Evolutionary conservation across 1,140 invertebrate genomes (phyloP), one percentile per base, ranked within the genome.

Genomic region (Trinorchestia longiramus): DNA sequence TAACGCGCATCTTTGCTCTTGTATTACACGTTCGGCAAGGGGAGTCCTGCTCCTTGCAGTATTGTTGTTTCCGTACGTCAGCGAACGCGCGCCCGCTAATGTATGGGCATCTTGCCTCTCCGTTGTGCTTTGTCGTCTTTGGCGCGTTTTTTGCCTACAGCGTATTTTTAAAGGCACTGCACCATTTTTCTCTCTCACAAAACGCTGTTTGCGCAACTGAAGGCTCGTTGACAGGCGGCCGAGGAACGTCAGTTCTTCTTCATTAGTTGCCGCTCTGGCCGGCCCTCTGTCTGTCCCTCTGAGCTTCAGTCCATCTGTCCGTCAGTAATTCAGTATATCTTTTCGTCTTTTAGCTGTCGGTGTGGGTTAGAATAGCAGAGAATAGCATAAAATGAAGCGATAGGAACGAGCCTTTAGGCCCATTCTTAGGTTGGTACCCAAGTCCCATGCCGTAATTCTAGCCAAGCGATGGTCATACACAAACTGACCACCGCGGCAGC

Each of bases 171-270:
- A 90, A 90, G 43, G 88, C 88, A 43, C 43, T 41, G 41, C 41
- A 43, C 43, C 88, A 90, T 90, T 90, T 90, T 90, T 90, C 88
- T 90, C 88, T 36, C 41, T 43, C 88, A 90, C 88, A 90, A 90
- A 90, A 90, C 88, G 41, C 88, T 90, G 88, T 90, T 90, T 90
- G 88, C 88, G 88, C 88, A 90, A 90, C 88, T 42, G 88, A 90
- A 90, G 88, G 11, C 88, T 41, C 43, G 88, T 42, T 90, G 88
- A 90, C 88, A 90, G 88, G n/a, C 88, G 43, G 41, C 43, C 47
- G 41, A 90, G n/a, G 88, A 90, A 43, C 43, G 88, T 43, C 43
- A 43, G 41, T 90, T 90, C 43, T 90, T 90, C 88, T 90, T 90
- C 88, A 90, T 90, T 90, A 90, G 41, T 41, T 42, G 62, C 15